Conservation (phyloP, 2,888 invertebrate genomes). For the Venusia cambrica region DNA sequence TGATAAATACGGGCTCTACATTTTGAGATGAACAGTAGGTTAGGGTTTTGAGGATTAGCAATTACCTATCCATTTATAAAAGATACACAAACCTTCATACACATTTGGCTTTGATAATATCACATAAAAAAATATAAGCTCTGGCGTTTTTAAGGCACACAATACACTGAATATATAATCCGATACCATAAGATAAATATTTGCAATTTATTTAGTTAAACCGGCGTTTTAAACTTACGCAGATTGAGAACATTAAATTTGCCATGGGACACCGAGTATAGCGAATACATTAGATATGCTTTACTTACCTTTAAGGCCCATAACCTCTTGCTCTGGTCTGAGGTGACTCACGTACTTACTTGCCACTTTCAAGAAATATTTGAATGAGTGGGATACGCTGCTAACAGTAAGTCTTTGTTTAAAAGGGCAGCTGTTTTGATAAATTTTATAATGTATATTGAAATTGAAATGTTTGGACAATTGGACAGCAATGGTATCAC, state of each 20-base stretch:
- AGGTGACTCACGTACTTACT: constrained; percentile 45
- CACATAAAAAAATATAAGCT: no score
- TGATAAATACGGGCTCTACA: no score
- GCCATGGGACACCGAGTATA: constrained; percentile 39
- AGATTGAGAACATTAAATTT: constrained; percentile 47
- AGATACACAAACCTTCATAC: no score
- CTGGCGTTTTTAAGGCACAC: no score
- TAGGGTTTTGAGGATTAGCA: no score
- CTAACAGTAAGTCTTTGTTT: constrained; percentile 31
- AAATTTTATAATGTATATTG: no score
- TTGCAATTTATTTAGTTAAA: no score
- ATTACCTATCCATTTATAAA: no score
- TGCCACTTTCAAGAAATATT: constrained; percentile 42
- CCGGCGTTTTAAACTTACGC: not conserved
- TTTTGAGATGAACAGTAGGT: no score
- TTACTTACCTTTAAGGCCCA: constrained; percentile 20
- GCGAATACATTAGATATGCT: constrained; percentile 42
- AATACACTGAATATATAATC: no score
- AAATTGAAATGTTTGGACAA: constrained; percentile 12
- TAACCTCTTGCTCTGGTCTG: constrained; percentile 40
- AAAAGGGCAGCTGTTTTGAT: constrained; percentile 14
- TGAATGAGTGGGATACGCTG: constrained; percentile 29
- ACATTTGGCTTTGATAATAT: no score
- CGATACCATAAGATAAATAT: no score
- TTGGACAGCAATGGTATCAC: not conserved